Evolutionary conservation across 2,113 vertebrate genomes (phyloP).

Genomic region (Scopus umbretta): DNA sequence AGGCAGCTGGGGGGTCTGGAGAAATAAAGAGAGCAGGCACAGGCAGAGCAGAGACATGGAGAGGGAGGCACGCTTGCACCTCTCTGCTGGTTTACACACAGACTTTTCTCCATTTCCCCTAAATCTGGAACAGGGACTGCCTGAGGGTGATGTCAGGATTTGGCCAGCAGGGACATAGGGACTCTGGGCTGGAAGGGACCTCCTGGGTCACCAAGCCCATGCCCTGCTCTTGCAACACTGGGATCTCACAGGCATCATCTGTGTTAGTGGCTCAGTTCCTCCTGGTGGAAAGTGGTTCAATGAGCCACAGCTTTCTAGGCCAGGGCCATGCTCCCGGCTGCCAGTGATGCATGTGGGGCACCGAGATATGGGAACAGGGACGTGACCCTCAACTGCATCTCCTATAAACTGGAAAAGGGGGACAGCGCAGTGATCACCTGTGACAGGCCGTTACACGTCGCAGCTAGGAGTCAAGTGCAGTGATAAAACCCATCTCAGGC

Average conservation of each 20-base stretch:
- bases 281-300: background rate
- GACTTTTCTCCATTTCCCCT: background rate
- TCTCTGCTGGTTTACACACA: background rate
- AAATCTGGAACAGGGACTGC: background rate
- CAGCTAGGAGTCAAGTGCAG: background rate
- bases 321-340: accelerated
- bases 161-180: background rate
- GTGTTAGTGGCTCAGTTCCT: background rate
- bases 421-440: accelerated
- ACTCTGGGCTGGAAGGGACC: background rate
- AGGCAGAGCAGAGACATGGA: background rate
- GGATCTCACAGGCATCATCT: background rate
- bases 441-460: accelerated
- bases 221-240: background rate
- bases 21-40: too few species aligned
- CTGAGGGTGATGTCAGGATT: background rate
- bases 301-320: background rate
- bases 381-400: background rate
- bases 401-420: background rate
- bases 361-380: accelerated
- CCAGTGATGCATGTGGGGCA: background rate
- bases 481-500: background rate
- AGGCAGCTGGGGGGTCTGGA: background rate
- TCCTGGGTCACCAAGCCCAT: background rate
- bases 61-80: background rate